Conservation (phyloP, 2,113 vertebrate species). For the Boulengeromyrus knoepffleri region DNA sequence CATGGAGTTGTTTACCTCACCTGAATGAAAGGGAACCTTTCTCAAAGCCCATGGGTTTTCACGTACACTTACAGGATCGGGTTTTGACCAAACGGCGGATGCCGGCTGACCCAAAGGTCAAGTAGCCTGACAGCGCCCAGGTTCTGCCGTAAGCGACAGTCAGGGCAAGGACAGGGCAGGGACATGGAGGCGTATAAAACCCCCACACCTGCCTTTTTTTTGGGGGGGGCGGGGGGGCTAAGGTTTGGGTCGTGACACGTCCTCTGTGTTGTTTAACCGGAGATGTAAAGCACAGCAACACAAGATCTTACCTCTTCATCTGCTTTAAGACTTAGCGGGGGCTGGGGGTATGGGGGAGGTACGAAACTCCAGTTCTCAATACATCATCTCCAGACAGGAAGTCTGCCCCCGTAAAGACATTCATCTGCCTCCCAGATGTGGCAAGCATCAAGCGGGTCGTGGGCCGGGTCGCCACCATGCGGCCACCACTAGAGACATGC, state of each 20-base stretch:
- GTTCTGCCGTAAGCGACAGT: not conserved
- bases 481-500: not conserved
- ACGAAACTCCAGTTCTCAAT: not conserved
- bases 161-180: not conserved
- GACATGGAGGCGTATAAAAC: not conserved
- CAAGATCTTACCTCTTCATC: not conserved
- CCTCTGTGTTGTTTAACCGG: not conserved
- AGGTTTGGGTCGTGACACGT: not conserved
- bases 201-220: not conserved
- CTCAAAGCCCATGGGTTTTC: not conserved
- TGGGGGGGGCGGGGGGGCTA: not conserved
- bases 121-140: not conserved
- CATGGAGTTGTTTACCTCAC: not conserved
- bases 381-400: slow-evolving; percentile 11
- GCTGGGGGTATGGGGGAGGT: not conserved
- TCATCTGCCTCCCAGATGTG: slow-evolving; percentile 18
- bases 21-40: not conserved
- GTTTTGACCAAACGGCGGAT: not conserved
- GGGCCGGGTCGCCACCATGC: not conserved
- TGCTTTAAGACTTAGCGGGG: not conserved
- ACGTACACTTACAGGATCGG: not conserved
- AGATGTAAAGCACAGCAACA: not conserved
- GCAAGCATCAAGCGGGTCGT: not conserved
- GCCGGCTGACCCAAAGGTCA: not conserved
- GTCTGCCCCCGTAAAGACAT: not conserved